A percentile compares a stretch with the other conserved stretches of the same genome.
These are phyloP conservation scores for Neodiprion fabricii DNA, from an alignment of 1,140 invertebrate species.

Conservation along the genomic window DNA sequence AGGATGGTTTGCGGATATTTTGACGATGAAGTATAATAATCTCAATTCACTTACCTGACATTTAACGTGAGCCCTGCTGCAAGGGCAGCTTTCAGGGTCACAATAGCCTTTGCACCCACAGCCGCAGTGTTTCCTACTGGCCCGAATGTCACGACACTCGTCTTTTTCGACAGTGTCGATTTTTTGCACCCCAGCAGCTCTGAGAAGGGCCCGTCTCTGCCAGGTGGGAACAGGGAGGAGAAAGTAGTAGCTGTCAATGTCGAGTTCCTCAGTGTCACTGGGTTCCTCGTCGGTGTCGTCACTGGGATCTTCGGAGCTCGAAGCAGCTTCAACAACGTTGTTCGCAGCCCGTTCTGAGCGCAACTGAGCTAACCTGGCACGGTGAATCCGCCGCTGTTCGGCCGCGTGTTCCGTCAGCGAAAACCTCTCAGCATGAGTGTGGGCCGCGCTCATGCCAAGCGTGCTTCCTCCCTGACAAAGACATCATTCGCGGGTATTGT, in stretches of 20 bases:
- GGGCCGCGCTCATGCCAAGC: slow-evolving; percentile 91
- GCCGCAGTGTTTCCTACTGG: slow-evolving; percentile 93
- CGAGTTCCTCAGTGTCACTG: slow-evolving; percentile 84
- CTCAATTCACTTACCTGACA: slow-evolving; percentile 73
- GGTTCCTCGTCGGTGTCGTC: slow-evolving; percentile 84
- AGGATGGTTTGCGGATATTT: too few species aligned
- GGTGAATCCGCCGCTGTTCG: slow-evolving; percentile 85
- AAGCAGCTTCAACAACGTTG: slow-evolving; percentile 52
- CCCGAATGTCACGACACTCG: slow-evolving; percentile 90
- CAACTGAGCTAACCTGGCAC: slow-evolving; percentile 80
- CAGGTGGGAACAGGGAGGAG: slow-evolving; percentile 91
- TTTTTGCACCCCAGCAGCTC: slow-evolving; percentile 89
- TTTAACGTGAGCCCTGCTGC: slow-evolving; percentile 93
- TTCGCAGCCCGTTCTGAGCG: slow-evolving; percentile 68
- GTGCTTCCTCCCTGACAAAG: slow-evolving; percentile 84
- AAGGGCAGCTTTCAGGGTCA: slow-evolving; percentile 94
- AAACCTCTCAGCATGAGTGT: slow-evolving; percentile 79
- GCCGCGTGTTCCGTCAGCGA: slow-evolving; percentile 83
- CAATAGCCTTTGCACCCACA: slow-evolving; percentile 94
- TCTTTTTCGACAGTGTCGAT: slow-evolving; percentile 95
- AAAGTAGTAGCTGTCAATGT: slow-evolving; percentile 93
- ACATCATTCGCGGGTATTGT: neutral
- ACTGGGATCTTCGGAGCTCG: slow-evolving; percentile 66
- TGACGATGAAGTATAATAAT: too few species aligned
- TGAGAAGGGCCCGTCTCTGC: slow-evolving; percentile 84